Evolutionary conservation across 2,113 vertebrate genomes (phyloP).

Genomic region (Lanius collurio): DNA sequence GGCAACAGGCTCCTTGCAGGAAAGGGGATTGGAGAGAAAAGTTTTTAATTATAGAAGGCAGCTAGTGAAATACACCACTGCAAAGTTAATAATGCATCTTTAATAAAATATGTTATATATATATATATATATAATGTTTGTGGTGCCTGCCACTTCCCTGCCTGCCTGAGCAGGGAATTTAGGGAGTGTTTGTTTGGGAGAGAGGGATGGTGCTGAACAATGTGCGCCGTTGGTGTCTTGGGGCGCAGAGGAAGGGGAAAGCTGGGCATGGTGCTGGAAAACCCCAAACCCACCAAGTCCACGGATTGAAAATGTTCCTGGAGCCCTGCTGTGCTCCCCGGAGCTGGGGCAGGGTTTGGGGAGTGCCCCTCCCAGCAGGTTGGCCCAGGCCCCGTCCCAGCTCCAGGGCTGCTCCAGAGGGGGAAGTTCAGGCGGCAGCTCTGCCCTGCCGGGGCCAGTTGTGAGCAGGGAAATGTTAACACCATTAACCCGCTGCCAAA

Average conservation of each 20-base stretch:
- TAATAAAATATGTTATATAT: neutral
- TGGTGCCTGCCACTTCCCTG: neutral
- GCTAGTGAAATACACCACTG: conserved; percentile 29
- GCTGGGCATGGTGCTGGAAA: neutral
- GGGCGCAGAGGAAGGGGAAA: neutral
- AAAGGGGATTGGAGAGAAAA: conserved; percentile 55
- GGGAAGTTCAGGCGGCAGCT: neutral
- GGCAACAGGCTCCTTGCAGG: conserved; percentile 76
- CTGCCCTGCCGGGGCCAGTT: conserved; percentile 35
- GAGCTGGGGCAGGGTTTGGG: neutral
- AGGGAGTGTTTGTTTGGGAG: neutral
- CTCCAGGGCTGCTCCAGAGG: neutral
- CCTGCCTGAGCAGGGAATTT: neutral
- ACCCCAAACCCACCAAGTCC: fast-evolving
- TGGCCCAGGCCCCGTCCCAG: neutral
- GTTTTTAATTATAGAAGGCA: conserved; percentile 77
- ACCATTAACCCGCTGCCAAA: conserved; percentile 73
- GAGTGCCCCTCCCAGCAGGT: neutral
- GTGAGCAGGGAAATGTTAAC: conserved; percentile 75
- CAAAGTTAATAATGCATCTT: conserved; percentile 55
- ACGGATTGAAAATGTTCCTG: fast-evolving
- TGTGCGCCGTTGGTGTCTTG: neutral
- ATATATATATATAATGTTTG: neutral
- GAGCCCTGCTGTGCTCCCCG: fast-evolving
- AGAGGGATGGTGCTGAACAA: fast-evolving